A percentile compares a stretch with the other conserved stretches of the same genome.
phyloP scores from a whole-genome alignment of 1,140 invertebrate species.

The Portunus trituberculatus region DNA sequence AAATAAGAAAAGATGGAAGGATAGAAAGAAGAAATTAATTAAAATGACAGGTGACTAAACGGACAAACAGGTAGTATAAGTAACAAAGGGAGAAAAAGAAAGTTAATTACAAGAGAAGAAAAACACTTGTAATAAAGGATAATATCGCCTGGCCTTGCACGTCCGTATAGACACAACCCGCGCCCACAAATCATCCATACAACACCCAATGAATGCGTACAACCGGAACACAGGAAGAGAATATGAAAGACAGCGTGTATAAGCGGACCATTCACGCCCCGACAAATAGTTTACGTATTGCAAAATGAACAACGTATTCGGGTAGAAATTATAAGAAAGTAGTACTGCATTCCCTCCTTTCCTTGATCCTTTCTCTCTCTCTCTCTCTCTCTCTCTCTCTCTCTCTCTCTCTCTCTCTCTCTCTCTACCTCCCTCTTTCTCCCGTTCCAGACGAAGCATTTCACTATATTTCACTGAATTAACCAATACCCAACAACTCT shows the following conservation, averaged over 20 bases:
- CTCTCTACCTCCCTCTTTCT: constrained; percentile 27
- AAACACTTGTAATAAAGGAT: not conserved
- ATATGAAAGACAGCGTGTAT: not conserved
- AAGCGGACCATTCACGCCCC: constrained; percentile 4
- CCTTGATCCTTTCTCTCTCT: not conserved
- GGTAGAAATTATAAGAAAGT: not conserved
- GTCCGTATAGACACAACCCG: not conserved
- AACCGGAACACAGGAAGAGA: not conserved
- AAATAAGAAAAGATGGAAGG: not conserved
- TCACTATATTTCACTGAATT: constrained; percentile 29
- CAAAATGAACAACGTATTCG: not conserved
- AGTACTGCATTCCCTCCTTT: not conserved
- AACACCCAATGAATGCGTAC: not conserved
- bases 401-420: constrained; percentile 44
- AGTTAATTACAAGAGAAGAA: not conserved
- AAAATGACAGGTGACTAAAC: not conserved
- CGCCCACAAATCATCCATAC: not conserved
- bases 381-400: constrained; percentile 52
- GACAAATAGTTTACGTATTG: not conserved
- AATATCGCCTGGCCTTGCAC: not conserved
- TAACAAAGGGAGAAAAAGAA: constrained; percentile 23
- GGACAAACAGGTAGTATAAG: not conserved
- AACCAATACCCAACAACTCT: constrained; percentile 31
- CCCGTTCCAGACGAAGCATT: not conserved
- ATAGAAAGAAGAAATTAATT: not conserved